These are phyloP conservation scores for Stictonetta naevosa DNA, from an alignment of 2,113 vertebrate genomes.

Conservation along the genomic window DNA sequence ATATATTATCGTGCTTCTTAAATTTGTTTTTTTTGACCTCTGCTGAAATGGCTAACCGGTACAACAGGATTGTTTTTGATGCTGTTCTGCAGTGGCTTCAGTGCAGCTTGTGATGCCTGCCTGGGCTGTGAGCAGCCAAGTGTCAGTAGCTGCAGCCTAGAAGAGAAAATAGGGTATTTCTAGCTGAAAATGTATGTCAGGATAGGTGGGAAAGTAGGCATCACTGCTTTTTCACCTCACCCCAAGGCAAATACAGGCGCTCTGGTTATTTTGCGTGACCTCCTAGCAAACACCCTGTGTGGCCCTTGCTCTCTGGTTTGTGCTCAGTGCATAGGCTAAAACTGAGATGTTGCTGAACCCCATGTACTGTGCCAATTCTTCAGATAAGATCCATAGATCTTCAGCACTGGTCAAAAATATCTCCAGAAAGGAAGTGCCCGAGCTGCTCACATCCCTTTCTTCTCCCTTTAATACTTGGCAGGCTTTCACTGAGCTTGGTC, in stretches of 20 bases:
- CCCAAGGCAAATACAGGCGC: neutral
- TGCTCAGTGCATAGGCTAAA: neutral
- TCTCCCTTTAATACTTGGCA: constrained; percentile 26
- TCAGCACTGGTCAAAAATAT: neutral
- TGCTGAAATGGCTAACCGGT: neutral
- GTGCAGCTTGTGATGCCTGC: neutral
- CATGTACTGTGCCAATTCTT: neutral
- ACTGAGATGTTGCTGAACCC: neutral
- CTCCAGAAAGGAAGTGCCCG: neutral
- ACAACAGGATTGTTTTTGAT: neutral
- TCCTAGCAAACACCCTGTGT: neutral
- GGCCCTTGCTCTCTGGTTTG: neutral
- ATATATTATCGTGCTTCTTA: neutral
- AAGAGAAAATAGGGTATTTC: neutral
- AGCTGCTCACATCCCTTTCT: constrained; percentile 22
- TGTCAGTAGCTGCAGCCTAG: fast-evolving
- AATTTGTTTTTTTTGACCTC: neutral
- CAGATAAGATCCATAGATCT: neutral
- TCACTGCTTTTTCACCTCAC: neutral
- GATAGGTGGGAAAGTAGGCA: neutral
- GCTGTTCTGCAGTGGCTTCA: neutral
- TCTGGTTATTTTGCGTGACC: neutral
- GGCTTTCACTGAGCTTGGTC: constrained; percentile 17
- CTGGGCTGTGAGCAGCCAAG: fast-evolving
- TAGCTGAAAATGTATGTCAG: neutral